phyloP scores from a whole-genome alignment of 1,140 invertebrate species.

The Philotrypesis tridentata region DNA sequence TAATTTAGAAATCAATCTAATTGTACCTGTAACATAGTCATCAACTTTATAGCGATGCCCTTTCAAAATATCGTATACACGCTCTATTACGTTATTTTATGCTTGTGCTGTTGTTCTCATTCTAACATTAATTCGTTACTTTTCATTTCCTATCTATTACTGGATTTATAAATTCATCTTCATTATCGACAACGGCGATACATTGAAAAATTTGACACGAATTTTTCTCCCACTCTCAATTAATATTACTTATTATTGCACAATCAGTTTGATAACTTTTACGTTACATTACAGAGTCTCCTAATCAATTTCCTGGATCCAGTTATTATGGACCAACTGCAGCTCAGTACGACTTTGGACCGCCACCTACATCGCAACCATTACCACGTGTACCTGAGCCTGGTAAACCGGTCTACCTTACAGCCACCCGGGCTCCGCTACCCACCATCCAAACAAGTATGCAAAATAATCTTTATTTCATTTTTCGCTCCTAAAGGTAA shows the following conservation, averaged over 20 bases:
- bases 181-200: not conserved
- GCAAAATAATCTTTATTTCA: conserved; percentile 36
- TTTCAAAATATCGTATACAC: too few species aligned
- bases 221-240: not conserved
- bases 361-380: conserved; percentile 63
- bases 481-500: not conserved
- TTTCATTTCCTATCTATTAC: too few species aligned
- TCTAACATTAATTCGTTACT: too few species aligned
- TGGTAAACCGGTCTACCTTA: conserved; percentile 66
- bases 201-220: not conserved
- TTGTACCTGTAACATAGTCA: too few species aligned
- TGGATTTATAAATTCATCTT: not conserved
- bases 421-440: conserved; percentile 61
- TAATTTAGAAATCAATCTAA: conserved; percentile 20
- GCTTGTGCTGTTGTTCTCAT: too few species aligned
- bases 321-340: conserved; percentile 66
- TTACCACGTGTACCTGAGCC: conserved; percentile 65
- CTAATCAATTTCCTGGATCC: conserved; percentile 66
- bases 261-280: not conserved
- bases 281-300: conserved; percentile 55
- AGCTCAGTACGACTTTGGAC: conserved; percentile 59
- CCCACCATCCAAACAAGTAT: conserved; percentile 65
- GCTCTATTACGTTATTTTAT: too few species aligned
- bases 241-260: not conserved
- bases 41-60: too few species aligned